These are phyloP conservation scores for Entelurus aequoreus DNA, from an alignment of 2,113 vertebrate genomes.

Conservation along the genomic window DNA sequence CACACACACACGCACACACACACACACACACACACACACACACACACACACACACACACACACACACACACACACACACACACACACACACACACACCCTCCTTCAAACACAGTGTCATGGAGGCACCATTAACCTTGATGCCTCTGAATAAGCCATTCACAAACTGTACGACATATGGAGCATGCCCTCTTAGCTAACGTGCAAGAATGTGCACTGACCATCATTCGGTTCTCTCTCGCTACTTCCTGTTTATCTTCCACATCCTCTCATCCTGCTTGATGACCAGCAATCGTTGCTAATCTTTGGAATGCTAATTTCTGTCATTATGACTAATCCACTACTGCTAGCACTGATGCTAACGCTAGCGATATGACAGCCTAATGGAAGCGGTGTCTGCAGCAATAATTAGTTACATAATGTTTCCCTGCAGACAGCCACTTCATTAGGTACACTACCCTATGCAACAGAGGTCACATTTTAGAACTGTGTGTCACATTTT, in stretches of 20 bases:
- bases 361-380: background rate
- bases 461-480: background rate
- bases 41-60: background rate
- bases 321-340: background rate
- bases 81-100: background rate
- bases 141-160: too few species aligned
- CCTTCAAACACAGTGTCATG: too few species aligned
- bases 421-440: background rate
- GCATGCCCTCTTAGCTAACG: too few species aligned
- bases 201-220: too few species aligned
- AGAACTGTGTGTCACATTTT: slow-evolving; percentile 1
- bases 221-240: too few species aligned
- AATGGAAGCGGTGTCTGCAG: background rate
- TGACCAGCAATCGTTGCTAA: too few species aligned
- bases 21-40: background rate
- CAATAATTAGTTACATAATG: background rate
- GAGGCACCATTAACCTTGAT: too few species aligned
- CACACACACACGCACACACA: slow-evolving; percentile 1
- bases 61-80: slow-evolving; percentile 1
- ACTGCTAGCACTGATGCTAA: background rate
- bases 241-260: too few species aligned
- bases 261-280: too few species aligned
- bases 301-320: too few species aligned
- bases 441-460: background rate
- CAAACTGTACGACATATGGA: too few species aligned